phyloP scores from a whole-genome alignment of 2,797 vertebrate genomes.

The Scolopax rusticola region DNA sequence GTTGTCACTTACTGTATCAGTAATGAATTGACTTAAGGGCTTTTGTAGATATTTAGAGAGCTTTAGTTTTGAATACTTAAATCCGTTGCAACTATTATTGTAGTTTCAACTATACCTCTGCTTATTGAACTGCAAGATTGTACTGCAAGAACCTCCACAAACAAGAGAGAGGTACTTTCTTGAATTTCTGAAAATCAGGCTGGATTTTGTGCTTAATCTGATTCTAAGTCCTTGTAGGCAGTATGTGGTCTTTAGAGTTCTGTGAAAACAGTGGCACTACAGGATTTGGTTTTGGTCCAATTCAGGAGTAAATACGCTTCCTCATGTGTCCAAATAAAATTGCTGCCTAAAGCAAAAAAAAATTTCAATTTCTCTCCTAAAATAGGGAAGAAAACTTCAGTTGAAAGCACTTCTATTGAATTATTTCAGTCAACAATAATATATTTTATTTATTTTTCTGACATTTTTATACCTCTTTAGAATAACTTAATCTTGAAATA shows the following conservation, averaged over 20 bases:
- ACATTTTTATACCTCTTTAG: background rate
- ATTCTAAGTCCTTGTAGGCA: background rate
- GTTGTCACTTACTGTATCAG: conserved; percentile 76
- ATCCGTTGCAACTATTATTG: background rate
- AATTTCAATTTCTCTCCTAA: background rate
- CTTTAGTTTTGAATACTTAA: conserved; percentile 28
- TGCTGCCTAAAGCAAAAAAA: background rate
- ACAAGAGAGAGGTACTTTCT: background rate
- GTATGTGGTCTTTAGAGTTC: background rate
- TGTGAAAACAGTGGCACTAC: background rate
- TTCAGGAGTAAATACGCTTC: background rate
- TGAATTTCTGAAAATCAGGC: background rate
- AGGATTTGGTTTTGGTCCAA: background rate
- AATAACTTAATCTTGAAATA: background rate
- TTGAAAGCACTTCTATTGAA: background rate
- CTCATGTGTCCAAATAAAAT: background rate
- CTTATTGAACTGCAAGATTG: background rate
- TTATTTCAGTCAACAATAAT: background rate
- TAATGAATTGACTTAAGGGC: conserved; percentile 75
- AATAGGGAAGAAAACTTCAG: background rate
- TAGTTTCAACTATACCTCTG: background rate
- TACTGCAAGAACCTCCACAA: background rate
- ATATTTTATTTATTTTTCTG: background rate
- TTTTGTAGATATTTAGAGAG: conserved; percentile 58
- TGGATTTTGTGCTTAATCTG: background rate